Evolutionary conservation across 2,797 vertebrate species (phyloP).

Genomic region (Phalanger gymnotis): DNA sequence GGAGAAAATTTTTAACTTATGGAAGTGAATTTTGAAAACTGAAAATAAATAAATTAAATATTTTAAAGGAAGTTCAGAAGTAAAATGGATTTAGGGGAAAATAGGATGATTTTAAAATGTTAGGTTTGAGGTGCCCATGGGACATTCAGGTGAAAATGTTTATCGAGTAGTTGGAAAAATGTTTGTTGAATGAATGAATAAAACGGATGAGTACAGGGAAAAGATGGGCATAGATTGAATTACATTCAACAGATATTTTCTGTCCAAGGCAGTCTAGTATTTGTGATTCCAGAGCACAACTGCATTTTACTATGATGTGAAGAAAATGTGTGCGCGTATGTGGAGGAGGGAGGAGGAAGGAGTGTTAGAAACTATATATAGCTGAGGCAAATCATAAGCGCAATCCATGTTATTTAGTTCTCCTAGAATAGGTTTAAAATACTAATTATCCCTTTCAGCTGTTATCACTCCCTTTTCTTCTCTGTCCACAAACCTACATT

Average conservation of each 20-base stretch:
- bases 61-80: neutral
- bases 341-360: neutral
- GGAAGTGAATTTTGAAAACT: too few species aligned
- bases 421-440: neutral
- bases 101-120: neutral
- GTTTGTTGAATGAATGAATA: neutral
- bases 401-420: neutral
- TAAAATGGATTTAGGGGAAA: neutral
- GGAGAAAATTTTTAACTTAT: too few species aligned
- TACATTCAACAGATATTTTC: neutral
- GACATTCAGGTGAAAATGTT: neutral
- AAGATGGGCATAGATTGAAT: neutral
- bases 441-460: neutral
- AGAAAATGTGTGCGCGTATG: neutral
- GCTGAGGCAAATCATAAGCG: neutral
- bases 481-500: neutral
- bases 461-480: neutral
- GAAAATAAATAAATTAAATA: too few species aligned
- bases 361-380: neutral
- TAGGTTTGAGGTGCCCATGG: neutral
- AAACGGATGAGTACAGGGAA: neutral
- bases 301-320: neutral
- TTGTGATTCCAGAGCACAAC: neutral
- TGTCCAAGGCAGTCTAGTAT: neutral
- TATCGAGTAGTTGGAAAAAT: neutral